Percentiles rank a stretch among this genome's conserved stretches.
Conservation (phyloP, 2,797 vertebrate genomes). For the Helarctos malayanus region DNA sequence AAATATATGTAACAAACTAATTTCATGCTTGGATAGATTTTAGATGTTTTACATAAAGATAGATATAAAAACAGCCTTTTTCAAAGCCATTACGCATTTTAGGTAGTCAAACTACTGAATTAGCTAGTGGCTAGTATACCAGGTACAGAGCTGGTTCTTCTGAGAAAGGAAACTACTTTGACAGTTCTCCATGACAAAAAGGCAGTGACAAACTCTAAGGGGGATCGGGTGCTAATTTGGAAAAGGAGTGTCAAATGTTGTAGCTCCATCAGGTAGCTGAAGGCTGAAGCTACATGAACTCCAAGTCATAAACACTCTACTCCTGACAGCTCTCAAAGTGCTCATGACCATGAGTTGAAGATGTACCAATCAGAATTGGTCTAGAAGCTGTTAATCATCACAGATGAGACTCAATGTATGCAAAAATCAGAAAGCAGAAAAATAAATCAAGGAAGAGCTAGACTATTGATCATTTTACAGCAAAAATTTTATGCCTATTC, state of each 20-base stretch:
- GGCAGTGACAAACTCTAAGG: background rate
- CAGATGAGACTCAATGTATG: background rate
- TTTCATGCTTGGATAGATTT: background rate
- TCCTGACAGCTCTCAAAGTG: background rate
- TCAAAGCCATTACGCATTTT: background rate
- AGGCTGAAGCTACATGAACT: background rate
- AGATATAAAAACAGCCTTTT: background rate
- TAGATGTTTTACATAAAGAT: background rate
- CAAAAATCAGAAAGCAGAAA: background rate
- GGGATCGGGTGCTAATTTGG: background rate
- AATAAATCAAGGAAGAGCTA: constrained; percentile 1
- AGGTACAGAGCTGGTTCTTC: background rate
- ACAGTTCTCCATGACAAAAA: background rate
- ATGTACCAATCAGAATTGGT: background rate
- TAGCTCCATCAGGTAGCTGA: background rate
- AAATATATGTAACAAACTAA: background rate
- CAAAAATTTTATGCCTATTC: background rate
- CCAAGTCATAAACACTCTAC: background rate
- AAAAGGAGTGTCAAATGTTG: background rate
- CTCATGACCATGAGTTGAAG: background rate
- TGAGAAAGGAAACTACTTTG: background rate
- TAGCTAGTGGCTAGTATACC: background rate
- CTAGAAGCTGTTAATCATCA: background rate
- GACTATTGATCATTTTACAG: background rate
- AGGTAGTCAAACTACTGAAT: background rate